A percentile compares a stretch with the other conserved stretches of the same genome.
Conservation (phyloP, 64 coral and sea anemone species). For the Orbicella faveolata region DNA sequence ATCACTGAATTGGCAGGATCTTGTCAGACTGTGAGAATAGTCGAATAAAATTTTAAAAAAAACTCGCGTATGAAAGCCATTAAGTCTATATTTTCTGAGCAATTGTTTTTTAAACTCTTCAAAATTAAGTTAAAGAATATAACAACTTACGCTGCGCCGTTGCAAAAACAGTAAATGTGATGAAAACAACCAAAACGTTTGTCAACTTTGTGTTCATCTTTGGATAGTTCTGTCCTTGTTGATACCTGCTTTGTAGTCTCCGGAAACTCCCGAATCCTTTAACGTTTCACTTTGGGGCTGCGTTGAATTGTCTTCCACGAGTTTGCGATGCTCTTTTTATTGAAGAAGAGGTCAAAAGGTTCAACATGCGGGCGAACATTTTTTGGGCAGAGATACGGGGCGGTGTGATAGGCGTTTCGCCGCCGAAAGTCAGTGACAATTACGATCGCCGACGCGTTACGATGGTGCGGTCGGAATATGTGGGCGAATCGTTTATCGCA, state of each 20-base stretch:
- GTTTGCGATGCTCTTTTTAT: conserved; percentile 22
- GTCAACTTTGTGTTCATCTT: background rate
- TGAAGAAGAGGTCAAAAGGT: background rate
- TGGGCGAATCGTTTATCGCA: background rate
- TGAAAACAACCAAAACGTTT: background rate
- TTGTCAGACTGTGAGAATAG: no score
- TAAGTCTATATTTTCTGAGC: no score
- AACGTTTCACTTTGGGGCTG: background rate
- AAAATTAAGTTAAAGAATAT: background rate
- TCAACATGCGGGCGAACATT: background rate
- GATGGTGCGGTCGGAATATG: conserved; percentile 38
- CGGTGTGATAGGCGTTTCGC: background rate
- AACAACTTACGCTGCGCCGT: background rate
- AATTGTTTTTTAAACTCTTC: background rate
- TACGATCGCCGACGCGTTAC: background rate
- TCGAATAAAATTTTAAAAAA: no score
- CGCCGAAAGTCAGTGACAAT: background rate
- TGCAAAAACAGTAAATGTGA: background rate
- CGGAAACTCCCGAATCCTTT: background rate
- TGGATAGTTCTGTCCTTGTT: background rate
- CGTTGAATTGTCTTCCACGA: background rate
- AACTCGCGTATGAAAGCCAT: no score
- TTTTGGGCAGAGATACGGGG: background rate
- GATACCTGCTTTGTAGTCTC: background rate
- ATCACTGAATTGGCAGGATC: no score